Base-by-base conservation (phyloP, 2,113 vertebrate species). In the Zootoca vivipara region DNA sequence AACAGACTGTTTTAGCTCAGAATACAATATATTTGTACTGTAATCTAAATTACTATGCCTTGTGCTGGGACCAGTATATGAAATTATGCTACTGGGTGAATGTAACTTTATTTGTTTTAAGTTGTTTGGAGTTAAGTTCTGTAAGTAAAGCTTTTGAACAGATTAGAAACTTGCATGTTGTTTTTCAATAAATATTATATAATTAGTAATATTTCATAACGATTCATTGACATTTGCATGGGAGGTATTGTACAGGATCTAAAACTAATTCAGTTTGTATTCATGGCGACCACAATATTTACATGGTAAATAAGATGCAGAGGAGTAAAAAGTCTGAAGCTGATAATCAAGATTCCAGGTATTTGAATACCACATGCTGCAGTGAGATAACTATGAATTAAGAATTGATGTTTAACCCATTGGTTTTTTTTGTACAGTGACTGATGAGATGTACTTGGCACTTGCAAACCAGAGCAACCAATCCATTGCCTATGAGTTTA, bases 381-480 rank as follows among this genome's bases (percentile, higher is more conserved):
- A 82, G 18, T 35, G 22, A 58, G 24, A 58, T 24, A 38, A 20
- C 26, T 35, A 16, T 5, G 15, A 85, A 74, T 58, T 26, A 79
- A 1, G 35, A 6, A 58, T 38, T 26, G 30, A 13, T 75, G 33
- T 62, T 75, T 75, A 74, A 38, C 33, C 2, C 30, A 12, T 73
- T 28, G 20, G 20, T 67, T 35, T 4, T 38, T 77, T 0, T 35
- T 40, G 0, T 4, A n/a, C 4, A 20, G 33, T 40, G 24, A 10
- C 81, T 72, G 80, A 62, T 85, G 74, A 35, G 42, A 88, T 92
- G 91, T 10, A 58, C 6, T 7, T 73, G 5, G 20, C 33, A 79
- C 16, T 42, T 38, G 67, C 28, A 10, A 20, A 28, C 2, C 52
- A 33, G 12, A 42, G 87, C 89, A 95, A 92, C 86, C 90, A 94